Conservation (phyloP, 2,113 vertebrate genomes). For the Centropristis striata region DNA sequence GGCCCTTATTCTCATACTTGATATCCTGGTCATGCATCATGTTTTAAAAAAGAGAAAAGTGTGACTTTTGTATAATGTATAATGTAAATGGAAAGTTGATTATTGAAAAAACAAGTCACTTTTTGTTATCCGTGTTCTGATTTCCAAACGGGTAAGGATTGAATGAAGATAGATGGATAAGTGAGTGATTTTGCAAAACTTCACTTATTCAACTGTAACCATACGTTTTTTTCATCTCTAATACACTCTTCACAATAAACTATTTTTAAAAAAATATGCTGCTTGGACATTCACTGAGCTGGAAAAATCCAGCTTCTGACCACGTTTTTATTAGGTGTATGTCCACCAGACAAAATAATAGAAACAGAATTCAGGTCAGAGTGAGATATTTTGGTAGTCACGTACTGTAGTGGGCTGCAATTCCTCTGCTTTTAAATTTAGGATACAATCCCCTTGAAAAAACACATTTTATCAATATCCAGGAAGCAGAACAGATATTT, state of each 20-base stretch:
- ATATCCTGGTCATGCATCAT: no score
- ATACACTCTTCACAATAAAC: not conserved
- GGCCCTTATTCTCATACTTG: no score
- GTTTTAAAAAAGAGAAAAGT: no score
- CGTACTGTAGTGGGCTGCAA: constrained; percentile 37
- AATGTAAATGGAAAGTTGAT: no score
- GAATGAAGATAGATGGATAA: no score
- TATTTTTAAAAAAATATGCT: no score
- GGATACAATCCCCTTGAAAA: constrained; percentile 6
- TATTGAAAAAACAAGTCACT: no score
- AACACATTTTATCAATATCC: constrained; percentile 31
- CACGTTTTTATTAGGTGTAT: not conserved
- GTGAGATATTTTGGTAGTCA: constrained; percentile 35
- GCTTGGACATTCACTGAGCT: not conserved
- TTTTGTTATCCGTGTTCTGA: no score
- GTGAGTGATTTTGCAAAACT: not conserved
- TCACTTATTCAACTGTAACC: not conserved
- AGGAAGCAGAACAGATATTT: not conserved
- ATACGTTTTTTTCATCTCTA: not conserved
- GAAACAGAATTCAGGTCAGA: constrained; percentile 31
- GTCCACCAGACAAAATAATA: constrained; percentile 8
- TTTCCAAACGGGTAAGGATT: no score
- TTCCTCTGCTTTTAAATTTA: constrained; percentile 34
- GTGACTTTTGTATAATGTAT: no score
- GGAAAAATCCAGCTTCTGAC: not conserved